Evolutionary conservation across 1,140 invertebrate species (phyloP).

Genomic region (Drosophila auraria): DNA sequence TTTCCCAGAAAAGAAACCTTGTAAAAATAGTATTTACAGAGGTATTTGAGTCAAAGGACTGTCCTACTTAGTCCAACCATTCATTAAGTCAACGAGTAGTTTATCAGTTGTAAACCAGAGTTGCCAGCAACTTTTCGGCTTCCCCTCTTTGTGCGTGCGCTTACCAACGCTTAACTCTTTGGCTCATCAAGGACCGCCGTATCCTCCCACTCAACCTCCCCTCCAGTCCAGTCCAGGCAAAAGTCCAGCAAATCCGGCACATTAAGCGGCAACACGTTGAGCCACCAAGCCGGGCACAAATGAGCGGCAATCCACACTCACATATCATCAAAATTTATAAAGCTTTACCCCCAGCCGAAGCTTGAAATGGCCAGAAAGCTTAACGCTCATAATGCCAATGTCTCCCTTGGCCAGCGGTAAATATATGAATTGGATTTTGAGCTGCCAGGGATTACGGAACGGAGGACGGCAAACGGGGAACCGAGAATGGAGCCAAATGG

Average conservation of each 20-base stretch:
- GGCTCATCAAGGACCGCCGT: constrained; percentile 14
- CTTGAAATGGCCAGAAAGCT: constrained; percentile 69
- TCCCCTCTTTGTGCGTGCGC: constrained; percentile 10
- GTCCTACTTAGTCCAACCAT: constrained; percentile 4
- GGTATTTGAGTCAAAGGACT: constrained; percentile 10
- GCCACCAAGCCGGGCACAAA: constrained; percentile 53
- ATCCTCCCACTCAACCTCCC: constrained; percentile 1
- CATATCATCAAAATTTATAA: constrained; percentile 76
- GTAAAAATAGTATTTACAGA: neutral
- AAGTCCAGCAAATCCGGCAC: constrained; percentile 48
- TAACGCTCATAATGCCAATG: constrained; percentile 73
- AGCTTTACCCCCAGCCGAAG: constrained; percentile 51
- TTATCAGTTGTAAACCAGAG: constrained; percentile 13
- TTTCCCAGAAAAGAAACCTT: neutral
- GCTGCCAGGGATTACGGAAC: constrained; percentile 57
- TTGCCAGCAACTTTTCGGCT: constrained; percentile 1
- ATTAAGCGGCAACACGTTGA: constrained; percentile 65
- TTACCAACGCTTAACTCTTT: constrained; percentile 29
- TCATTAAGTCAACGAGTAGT: constrained; percentile 16
- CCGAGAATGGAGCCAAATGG: constrained; percentile 54
- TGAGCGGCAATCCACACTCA: constrained; percentile 51
- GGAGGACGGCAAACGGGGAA: neutral
- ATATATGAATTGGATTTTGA: constrained; percentile 82
- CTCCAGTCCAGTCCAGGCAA: constrained; percentile 13
- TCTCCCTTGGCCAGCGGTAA: constrained; percentile 70